Base-by-base conservation (phyloP, 2,797 vertebrate species). In the Helostoma temminkii region DNA sequence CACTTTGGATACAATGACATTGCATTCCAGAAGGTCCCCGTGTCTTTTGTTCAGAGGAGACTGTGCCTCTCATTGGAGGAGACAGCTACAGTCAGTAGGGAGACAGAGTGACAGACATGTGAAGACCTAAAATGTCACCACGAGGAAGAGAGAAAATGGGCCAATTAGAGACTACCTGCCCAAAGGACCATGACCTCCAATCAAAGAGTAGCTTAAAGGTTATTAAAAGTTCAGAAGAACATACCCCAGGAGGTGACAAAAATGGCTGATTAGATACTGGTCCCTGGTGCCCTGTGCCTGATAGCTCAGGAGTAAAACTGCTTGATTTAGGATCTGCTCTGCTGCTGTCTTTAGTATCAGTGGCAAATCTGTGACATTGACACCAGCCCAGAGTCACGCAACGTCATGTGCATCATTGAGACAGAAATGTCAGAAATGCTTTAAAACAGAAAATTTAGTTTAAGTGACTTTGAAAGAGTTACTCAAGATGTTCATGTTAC, bases 171-270 rank as follows among this genome's bases (percentile, higher is more conserved):
- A 42, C n/a, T 55, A 76, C 68, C 68, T 61, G 57, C 73, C 81
- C 60, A 71, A 54, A 76, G 74, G 84, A 49, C 63, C 26, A n/a
- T 74, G 78, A 84, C 82, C 76, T 74, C 79, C 71, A 80, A 77
- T 80, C 78, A 88, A 80, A 88, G 26, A 47, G 32, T 60, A 57
- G 57, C 82, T 74, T 84, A 83, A 89, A 88, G 74, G 82, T 89
- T 74, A 86, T 71, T 66, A 52, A 83, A 89, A 84, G 85, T 83
- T 83, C 83, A 82, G 45, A 75, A 32, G 69, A 69, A 60, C 66
- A 58, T 6, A 2, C n/a, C 64, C 59, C 39, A 24, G 22, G 54
- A 65, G 74, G 59, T 62, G 42, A 39, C 9, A 62, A 56, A 68
- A 70, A 58, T 52, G 64, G 37, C 54, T 50, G 62, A 49, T 26